Conservation (phyloP, 1,140 invertebrate genomes). For the Lasioglossum albipes region DNA sequence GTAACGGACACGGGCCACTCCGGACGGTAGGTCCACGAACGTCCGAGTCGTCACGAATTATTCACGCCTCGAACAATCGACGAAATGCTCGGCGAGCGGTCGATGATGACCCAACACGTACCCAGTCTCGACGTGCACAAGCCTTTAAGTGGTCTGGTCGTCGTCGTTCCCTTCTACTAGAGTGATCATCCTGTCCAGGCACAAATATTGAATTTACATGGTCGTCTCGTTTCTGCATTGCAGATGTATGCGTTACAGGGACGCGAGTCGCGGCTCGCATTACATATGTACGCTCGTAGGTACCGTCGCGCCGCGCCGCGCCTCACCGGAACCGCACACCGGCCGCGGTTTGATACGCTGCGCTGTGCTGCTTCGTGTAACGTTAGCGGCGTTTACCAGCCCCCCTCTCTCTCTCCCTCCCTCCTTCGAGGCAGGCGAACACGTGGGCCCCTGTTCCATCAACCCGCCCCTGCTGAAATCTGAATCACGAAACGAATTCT, state of each 20-base stretch:
- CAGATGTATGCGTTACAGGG: constrained; percentile 51
- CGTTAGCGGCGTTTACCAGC: constrained; percentile 42
- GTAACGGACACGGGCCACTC: too few relatives aligned
- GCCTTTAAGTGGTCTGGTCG: constrained; percentile 10
- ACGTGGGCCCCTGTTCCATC: constrained; percentile 43
- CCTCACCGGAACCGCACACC: neutral
- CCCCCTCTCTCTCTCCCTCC: constrained; percentile 22
- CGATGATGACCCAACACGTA: neutral
- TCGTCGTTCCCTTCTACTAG: constrained; percentile 28
- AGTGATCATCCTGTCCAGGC: constrained; percentile 59
- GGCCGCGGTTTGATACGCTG: neutral
- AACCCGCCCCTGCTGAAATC: constrained; percentile 51
- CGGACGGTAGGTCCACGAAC: too few relatives aligned
- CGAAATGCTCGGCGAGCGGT: neutral
- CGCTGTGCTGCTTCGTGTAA: neutral
- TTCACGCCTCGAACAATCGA: constrained; percentile 16
- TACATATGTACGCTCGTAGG: constrained; percentile 8
- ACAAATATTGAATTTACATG: constrained; percentile 66
- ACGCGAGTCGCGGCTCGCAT: constrained; percentile 10
- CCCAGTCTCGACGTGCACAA: neutral
- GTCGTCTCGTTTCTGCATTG: constrained; percentile 64
- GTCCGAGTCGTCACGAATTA: too few relatives aligned
- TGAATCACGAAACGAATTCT: constrained; percentile 42
- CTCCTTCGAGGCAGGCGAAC: too few relatives aligned
- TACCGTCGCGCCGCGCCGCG: too few relatives aligned